Evolutionary conservation across 2,888 invertebrate genomes (phyloP), one percentile per base, ranked within the genome.

Genomic region (Mesoligia furuncula): DNA sequence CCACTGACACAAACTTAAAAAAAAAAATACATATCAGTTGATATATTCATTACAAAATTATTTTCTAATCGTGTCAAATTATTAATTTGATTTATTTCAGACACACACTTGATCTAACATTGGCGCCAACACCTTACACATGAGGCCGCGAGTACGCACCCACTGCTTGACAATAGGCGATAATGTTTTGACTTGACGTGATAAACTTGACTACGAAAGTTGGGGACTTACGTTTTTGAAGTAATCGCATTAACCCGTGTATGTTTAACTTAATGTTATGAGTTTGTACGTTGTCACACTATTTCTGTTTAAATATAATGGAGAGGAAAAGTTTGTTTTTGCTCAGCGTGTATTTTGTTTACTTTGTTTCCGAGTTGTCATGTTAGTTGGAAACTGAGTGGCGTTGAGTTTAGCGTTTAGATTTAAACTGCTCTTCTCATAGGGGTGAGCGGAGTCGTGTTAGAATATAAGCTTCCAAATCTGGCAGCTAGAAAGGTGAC

Each of bases 141-240:
- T 72, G 64, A 76, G 75, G 81, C 87, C 78, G 31, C 61, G 27
- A 68, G 54, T 71, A 81, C 74, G 39, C 59, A 73, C 72, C 48
- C 80, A 77, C 73, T 69, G 75, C 74, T 88, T 85, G 86, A 87
- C 85, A 86, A 80, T 80, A 80, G 79, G 84, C 80, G 87, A 90
- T 86, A 88, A 89, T 89, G 83, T 87, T 90, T 89, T 84, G 88
- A 89, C 86, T 86, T 86, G 83, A 79, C 80, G 80, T 84, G 81
- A 84, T 87, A 84, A 87, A 88, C 81, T 88, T 85, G 66, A 72
- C 75, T 69, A 48, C 54, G 64, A 77, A 81, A 86, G 76, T 87
- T 87, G n/a, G 31, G 8, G 45, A 77, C 81, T 81, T 88, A 89
- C 87, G 85, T 88, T 89, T 88, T 85, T 83, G 88, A 85, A 89